phyloP scores from a whole-genome alignment of 2,113 vertebrate genomes.

The Glaucomys volans region DNA sequence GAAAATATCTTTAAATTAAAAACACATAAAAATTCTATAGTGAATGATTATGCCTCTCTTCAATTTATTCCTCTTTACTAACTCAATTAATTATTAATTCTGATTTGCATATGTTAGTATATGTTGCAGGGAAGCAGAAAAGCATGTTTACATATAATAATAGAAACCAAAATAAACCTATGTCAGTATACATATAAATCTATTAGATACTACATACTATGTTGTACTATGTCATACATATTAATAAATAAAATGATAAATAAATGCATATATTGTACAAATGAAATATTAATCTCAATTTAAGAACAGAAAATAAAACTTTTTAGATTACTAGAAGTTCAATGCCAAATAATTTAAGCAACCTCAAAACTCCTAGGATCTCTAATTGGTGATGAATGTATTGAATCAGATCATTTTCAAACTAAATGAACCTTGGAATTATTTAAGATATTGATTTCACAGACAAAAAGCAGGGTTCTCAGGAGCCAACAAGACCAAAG shows the following conservation, averaged over 20 bases:
- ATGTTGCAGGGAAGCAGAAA: background rate
- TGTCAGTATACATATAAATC: background rate
- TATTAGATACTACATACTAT: background rate
- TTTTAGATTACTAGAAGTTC: background rate
- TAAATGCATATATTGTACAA: background rate
- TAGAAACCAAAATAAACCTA: slow-evolving; percentile 7
- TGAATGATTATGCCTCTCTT: background rate
- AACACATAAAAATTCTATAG: background rate
- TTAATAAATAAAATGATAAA: background rate
- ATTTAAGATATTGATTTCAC: background rate
- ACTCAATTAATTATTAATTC: slow-evolving; percentile 18
- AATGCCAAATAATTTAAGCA: background rate
- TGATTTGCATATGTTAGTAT: background rate
- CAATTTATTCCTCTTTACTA: background rate
- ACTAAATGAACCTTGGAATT: background rate
- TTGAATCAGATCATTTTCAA: slow-evolving; percentile 46
- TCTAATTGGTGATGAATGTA: background rate
- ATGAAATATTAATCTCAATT: slow-evolving; percentile 16
- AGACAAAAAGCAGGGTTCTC: background rate
- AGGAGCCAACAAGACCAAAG: background rate
- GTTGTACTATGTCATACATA: background rate
- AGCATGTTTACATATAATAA: background rate
- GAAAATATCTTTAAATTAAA: slow-evolving; percentile 2
- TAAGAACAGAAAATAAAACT: background rate
- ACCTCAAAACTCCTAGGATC: background rate